phyloP scores from a whole-genome alignment of 2,797 vertebrate species.

The Numenius phaeopus region DNA sequence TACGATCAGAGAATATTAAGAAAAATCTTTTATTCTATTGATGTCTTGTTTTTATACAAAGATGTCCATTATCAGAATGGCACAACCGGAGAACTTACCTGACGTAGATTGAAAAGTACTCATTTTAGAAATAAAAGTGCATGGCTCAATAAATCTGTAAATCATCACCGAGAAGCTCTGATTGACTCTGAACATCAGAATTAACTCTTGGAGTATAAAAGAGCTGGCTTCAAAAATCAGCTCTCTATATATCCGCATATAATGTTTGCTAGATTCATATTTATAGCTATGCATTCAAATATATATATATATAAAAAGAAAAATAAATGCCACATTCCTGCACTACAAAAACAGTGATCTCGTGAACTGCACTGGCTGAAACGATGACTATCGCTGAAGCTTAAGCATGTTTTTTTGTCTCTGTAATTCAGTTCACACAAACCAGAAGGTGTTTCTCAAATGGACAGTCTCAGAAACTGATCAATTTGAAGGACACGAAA shows the following conservation, averaged over 20 bases:
- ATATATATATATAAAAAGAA: fast-evolving
- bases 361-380: not conserved
- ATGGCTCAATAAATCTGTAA: not conserved
- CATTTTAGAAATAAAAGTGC: not conserved
- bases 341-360: not conserved
- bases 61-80: not conserved
- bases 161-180: not conserved
- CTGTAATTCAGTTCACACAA: not conserved
- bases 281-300: not conserved
- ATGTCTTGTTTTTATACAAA: not conserved
- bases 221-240: not conserved
- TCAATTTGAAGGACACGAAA: not conserved
- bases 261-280: not conserved
- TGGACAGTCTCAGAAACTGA: not conserved
- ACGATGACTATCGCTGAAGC: not conserved
- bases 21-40: slow-evolving; percentile 4
- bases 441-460: not conserved
- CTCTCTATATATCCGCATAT: fast-evolving
- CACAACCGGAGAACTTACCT: not conserved
- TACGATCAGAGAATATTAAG: not conserved
- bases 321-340: not conserved
- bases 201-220: not conserved
- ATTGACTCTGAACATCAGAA: not conserved
- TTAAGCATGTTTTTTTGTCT: not conserved
- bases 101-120: not conserved